Evolutionary conservation across 2,888 invertebrate species (phyloP).

Genomic region (Campaea margaritaria): DNA sequence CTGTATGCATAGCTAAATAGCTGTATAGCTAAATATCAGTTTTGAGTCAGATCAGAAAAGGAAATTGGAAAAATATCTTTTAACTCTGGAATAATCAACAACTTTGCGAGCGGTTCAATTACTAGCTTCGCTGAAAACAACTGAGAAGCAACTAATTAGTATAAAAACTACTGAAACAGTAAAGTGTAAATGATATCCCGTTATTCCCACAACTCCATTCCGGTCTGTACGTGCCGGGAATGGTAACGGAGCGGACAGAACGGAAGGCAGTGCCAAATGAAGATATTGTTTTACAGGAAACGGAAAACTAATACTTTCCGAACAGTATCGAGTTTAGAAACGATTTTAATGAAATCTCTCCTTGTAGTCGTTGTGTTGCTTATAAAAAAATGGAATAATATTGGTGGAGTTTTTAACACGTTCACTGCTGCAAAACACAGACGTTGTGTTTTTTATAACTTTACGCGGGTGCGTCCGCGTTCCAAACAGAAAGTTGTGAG

Average conservation of each 20-base stretch:
- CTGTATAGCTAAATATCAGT: no score
- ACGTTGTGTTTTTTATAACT: no score
- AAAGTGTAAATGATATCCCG: slow-evolving; percentile 41
- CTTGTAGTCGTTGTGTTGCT: neutral
- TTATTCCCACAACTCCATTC: slow-evolving; percentile 41
- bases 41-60: no score
- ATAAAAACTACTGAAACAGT: slow-evolving; percentile 45
- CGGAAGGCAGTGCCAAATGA: slow-evolving; percentile 3
- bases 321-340: slow-evolving; percentile 6
- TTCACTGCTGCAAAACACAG: no score
- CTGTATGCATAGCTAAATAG: no score
- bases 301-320: slow-evolving; percentile 16
- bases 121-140: slow-evolving; percentile 6
- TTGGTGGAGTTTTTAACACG: no score
- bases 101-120: neutral
- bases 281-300: slow-evolving; percentile 26
- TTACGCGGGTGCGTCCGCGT: no score
- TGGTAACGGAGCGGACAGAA: slow-evolving; percentile 17
- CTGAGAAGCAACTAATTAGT: slow-evolving; percentile 42
- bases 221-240: slow-evolving; percentile 47
- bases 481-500: no score
- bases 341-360: slow-evolving; percentile 9
- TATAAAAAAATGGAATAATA: neutral
- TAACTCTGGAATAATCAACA: no score
- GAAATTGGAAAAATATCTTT: no score